Base-by-base conservation (phyloP, 2,888 invertebrate genomes). In the Zaprionus obscuricornis region DNA sequence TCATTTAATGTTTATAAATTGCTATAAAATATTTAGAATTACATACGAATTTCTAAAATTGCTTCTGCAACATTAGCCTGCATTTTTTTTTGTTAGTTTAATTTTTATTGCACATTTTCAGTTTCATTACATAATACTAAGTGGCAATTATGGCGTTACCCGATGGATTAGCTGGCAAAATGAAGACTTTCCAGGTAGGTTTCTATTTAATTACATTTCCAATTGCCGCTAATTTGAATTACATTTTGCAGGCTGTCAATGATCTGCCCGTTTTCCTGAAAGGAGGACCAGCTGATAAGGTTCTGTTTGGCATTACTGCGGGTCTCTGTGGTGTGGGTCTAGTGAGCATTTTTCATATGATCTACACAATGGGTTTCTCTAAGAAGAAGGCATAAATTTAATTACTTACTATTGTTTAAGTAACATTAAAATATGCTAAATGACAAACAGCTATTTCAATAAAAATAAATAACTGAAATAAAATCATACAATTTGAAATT, bases 311-410 rank as follows among this genome's bases (percentile, higher is more conserved):
- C 16, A 17, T 88, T 18, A 90, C 90, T 10, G 66, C 84, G 1
- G 90, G 76, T 3, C 68, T 90, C 0, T 90, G 90, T 43, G 91
- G 90, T 1, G 5, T 90, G 7, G 90, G 90, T 1, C 5, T 90
- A 2, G 0, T 89, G 0, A 71, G 87, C 47, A 69, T 89, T 31
- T 57, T 74, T 0, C 73, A 90, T 5, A 59, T 90, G 85, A 47
- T 85, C 10, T 90, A 90, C 59, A 64, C 70, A 24, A 63, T 90
- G 87, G 89, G 89, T 22, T 90, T 89, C 60, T 66, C 87, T 47
- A 90, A 90, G 72, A 90, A 90, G 77, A 62, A 68, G 52, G 71
- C 60, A 37, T 87, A 88, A 76, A 22, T 2, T 7, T 8, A 29
- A 3, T 36, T 40, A 14, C 8, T 31, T 13, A 10, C 2, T 3